Base-by-base conservation (phyloP, 1,140 invertebrate genomes). In the Bombus affinis region DNA sequence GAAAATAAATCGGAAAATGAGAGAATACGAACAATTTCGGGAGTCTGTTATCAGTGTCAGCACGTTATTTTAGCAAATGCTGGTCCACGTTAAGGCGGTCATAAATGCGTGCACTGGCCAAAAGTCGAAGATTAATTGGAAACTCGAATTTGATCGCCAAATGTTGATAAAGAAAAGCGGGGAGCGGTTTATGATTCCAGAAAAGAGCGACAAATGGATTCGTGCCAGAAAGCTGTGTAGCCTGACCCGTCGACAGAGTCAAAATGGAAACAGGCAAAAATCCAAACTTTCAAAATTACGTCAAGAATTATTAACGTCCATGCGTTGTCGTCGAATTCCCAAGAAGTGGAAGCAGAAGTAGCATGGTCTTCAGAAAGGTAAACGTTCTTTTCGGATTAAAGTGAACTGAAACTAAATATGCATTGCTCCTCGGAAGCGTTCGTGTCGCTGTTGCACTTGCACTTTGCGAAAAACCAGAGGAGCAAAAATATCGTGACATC, bases 261-360 rank as follows among this genome's bases (percentile, higher is more conserved):
- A 81, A 88, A 88, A 83, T 77, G 84, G 83, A 88, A 86, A 87
- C 80, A 84, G 90, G 90, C 87, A 89, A 86, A 90, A 90, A 90
- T 91, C 82, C 87, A 92, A 92, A 92, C 87, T 92, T 91, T 74
- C 78, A 68, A 90, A 87, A 86, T 82, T 22, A 66, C 77, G 66
- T 72, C 74, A 81, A 65, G 81, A 18, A 73, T 47, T 68, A 42
- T 70, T 70, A 59, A 76, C 62, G 32, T 37, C 62, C 39, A 1
- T 62, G 71, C 35, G 10, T n/a, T 4, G 18, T 42, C 39, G 53
- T 83, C 75, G 78, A 80, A 66, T 86, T 83, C 68, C 44, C 62
- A 68, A 66, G 62, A 74, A 81, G 68, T 35, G 37, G n/a, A 65
- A 5, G 9, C 66, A 53, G 47, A 47, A 18, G 47, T 53, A 53